phyloP scores from a whole-genome alignment of 92 coral and sea anemone species.

The Umimayanthus kanabou region DNA sequence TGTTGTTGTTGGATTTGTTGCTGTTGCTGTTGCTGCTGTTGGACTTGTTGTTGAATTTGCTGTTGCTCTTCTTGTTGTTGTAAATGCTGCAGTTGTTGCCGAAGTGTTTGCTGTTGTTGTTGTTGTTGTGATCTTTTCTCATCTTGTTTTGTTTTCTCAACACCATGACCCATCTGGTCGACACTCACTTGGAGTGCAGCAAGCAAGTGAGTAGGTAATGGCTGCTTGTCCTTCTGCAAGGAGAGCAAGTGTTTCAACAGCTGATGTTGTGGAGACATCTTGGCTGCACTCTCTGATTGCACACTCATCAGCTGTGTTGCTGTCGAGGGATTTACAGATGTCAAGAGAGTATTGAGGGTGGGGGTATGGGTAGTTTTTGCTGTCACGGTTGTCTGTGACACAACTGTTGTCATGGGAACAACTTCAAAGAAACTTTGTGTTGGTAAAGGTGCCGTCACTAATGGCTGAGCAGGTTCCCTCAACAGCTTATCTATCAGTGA shows the following conservation, averaged over 20 bases:
- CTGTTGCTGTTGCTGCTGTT: background rate
- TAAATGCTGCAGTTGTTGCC: conserved; percentile 25
- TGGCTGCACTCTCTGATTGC: conserved; percentile 15
- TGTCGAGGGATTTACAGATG: background rate
- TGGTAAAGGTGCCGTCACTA: background rate
- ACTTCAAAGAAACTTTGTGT: background rate
- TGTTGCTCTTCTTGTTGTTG: conserved; percentile 9
- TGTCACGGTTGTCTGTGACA: conserved; percentile 6
- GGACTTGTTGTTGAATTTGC: background rate
- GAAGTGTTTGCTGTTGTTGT: conserved; percentile 33
- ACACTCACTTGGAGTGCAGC: conserved; percentile 42
- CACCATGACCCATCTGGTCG: conserved; percentile 39
- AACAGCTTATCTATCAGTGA: conserved; percentile 23
- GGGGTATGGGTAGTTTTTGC: conserved; percentile 12
- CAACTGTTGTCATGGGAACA: background rate
- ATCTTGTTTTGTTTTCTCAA: conserved; percentile 30
- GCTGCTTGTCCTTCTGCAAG: conserved; percentile 42
- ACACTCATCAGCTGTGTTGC: conserved; percentile 24
- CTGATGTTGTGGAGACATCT: conserved; percentile 19
- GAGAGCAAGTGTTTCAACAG: conserved; percentile 30
- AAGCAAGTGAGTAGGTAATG: conserved; percentile 37
- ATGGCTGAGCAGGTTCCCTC: background rate
- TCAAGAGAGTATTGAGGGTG: conserved; percentile 12
- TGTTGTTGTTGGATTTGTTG: conserved; percentile 18
- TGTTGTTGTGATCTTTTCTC: conserved; percentile 50